Evolutionary conservation across 2,888 invertebrate genomes (phyloP).

Genomic region (Vesta saturnalis): DNA sequence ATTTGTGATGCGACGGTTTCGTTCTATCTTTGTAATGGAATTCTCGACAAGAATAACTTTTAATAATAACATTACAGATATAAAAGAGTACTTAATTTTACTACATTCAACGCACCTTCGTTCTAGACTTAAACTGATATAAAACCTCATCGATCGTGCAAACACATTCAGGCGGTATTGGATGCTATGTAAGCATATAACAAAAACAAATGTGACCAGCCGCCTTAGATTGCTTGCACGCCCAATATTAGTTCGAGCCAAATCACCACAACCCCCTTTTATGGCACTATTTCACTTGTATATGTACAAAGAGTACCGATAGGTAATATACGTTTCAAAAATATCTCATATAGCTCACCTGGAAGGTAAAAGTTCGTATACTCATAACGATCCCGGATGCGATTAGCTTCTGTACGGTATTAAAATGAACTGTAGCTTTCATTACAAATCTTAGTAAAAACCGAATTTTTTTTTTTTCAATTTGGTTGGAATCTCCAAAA

Average conservation of each 20-base stretch:
- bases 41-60: constrained; percentile 1
- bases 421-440: neutral
- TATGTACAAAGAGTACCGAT: constrained; percentile 32
- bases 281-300: constrained; percentile 39
- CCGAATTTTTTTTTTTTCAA: constrained; percentile 24
- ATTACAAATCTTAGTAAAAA: neutral
- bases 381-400: neutral
- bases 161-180: constrained; percentile 56
- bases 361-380: neutral
- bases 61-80: constrained; percentile 3
- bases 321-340: constrained; percentile 32
- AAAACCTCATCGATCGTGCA: constrained; percentile 53
- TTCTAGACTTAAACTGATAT: constrained; percentile 31
- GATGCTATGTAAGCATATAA: constrained; percentile 58
- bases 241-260: constrained; percentile 53
- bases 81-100: constrained; percentile 27
- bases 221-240: constrained; percentile 56
- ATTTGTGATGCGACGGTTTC: neutral
- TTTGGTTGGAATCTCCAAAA: constrained; percentile 21
- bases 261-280: constrained; percentile 43
- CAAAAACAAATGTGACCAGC: constrained; percentile 58
- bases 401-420: neutral
- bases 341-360: constrained; percentile 15
- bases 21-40: neutral
- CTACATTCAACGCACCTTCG: constrained; percentile 30